A percentile compares a stretch with the other conserved stretches of the same genome.
These are phyloP conservation scores for Chionoecetes opilio DNA, from an alignment of 1,140 invertebrate genomes.

Conservation along the genomic window DNA sequence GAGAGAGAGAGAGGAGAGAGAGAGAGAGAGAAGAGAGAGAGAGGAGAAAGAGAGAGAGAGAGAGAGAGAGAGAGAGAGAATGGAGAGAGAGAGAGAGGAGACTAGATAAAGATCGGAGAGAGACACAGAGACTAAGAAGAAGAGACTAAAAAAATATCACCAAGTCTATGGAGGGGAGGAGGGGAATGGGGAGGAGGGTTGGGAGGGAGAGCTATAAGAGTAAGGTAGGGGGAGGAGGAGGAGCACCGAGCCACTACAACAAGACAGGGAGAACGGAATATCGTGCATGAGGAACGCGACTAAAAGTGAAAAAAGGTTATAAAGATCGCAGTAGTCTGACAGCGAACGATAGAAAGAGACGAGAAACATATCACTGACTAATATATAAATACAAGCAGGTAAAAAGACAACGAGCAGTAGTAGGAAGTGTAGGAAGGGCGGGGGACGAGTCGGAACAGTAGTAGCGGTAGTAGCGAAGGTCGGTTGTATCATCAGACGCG, in stretches of 20 bases:
- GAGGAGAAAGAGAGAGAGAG: background rate
- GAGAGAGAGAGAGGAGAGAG: background rate
- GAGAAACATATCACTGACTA: background rate
- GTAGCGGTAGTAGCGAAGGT: background rate
- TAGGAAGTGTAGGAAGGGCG: background rate
- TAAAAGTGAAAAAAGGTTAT: background rate
- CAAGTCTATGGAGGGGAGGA: no score
- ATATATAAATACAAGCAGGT: no score
- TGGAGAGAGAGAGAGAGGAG: no score
- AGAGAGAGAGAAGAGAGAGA: background rate
- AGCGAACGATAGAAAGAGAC: no score
- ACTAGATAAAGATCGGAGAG: no score
- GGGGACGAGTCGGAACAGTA: background rate
- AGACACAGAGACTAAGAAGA: no score
- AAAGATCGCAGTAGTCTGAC: no score
- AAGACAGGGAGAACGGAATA: no score
- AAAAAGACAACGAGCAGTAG: background rate
- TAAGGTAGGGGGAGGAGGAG: background rate
- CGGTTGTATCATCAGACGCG: background rate
- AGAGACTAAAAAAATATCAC: no score
- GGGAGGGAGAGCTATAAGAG: background rate
- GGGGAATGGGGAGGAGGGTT: no score
- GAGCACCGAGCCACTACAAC: no score
- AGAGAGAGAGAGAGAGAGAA: background rate
- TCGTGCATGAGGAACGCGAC: no score